Conservation (phyloP, 2,888 invertebrate genomes). For the Eilema sororculum region DNA sequence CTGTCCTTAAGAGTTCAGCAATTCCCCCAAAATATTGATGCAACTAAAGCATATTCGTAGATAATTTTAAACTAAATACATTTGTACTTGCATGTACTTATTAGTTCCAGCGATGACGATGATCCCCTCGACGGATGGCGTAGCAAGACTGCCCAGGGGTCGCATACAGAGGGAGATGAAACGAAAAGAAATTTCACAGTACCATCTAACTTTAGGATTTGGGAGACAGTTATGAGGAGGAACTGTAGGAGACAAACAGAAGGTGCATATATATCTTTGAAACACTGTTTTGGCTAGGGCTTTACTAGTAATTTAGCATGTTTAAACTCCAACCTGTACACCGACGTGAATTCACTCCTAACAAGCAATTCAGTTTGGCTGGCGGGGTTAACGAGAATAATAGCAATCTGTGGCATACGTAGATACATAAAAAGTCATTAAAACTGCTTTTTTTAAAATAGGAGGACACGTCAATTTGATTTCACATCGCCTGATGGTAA, state of each 20-base stretch:
- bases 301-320: too few relatives aligned
- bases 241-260: conserved; percentile 44
- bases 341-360: too few relatives aligned
- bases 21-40: neutral
- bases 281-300: neutral
- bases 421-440: too few relatives aligned
- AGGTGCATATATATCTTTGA: conserved; percentile 50
- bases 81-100: conserved; percentile 38
- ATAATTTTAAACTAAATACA: neutral
- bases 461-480: too few relatives aligned
- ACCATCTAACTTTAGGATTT: conserved; percentile 68
- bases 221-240: conserved; percentile 66
- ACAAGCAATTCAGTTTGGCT: too few relatives aligned
- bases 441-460: too few relatives aligned
- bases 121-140: conserved; percentile 30
- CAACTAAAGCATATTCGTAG: neutral
- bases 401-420: too few relatives aligned
- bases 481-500: too few relatives aligned
- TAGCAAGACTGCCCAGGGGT: conserved; percentile 38
- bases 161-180: conserved; percentile 34
- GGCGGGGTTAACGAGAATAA: too few relatives aligned
- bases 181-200: conserved; percentile 31
- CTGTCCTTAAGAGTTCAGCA: neutral
- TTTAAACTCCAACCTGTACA: too few relatives aligned
- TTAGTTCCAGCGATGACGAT: conserved; percentile 54